Conservation (phyloP, 2,888 invertebrate species). For the Apotomis betuletana region DNA sequence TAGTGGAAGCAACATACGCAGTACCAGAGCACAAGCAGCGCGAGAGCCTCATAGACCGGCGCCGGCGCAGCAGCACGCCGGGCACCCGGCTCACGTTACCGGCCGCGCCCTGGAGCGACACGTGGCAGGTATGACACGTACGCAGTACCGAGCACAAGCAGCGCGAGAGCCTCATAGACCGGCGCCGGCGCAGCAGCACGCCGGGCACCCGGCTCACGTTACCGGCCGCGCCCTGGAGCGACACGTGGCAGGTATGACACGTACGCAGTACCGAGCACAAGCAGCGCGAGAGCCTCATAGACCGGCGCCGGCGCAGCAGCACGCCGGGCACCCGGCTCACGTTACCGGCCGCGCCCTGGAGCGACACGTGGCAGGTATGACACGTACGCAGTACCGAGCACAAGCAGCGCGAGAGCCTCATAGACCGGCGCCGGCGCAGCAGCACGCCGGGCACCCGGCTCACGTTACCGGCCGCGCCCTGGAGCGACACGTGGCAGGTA, state of each 20-base stretch:
- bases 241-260: constrained; percentile 56
- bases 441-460: constrained; percentile 73
- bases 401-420: constrained; percentile 69
- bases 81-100: constrained; percentile 71
- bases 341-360: constrained; percentile 60
- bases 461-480: constrained; percentile 62
- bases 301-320: constrained; percentile 71
- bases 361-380: constrained; percentile 50
- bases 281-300: constrained; percentile 68
- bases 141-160: constrained; percentile 76
- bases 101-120: constrained; percentile 54
- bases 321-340: constrained; percentile 72
- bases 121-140: constrained; percentile 61
- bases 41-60: constrained; percentile 70
- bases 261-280: constrained; percentile 78
- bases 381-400: constrained; percentile 79
- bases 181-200: constrained; percentile 71
- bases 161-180: constrained; percentile 70
- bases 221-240: constrained; percentile 58
- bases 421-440: constrained; percentile 71
- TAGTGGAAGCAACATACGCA: constrained; percentile 75
- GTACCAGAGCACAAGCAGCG: constrained; percentile 74
- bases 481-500: constrained; percentile 53
- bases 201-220: constrained; percentile 71
- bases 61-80: constrained; percentile 73